Evolutionary conservation across 2,888 invertebrate genomes (phyloP), one percentile per base, ranked within the genome.

Genomic region (Lottia gigantea): DNA sequence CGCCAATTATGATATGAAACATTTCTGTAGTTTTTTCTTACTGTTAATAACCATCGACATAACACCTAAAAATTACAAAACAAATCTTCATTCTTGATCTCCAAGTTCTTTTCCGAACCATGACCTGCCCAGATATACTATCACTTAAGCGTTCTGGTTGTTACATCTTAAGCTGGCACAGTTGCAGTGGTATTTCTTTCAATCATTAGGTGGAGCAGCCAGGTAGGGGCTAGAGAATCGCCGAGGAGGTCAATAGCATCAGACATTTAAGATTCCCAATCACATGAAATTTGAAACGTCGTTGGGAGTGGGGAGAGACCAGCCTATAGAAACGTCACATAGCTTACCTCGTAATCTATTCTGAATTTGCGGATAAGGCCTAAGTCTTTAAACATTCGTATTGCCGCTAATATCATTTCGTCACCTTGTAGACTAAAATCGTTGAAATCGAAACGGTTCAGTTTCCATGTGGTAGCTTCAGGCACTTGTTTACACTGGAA

Each of bases 1-100:
- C 96, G 92, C 96, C 96, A 97, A 89, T 97, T 97, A 89, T 97
- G 97, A 88, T 97, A 97, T 46, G 95, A 95, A 71, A 97, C 95
- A 88, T 95, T 95, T 79, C 97, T 92, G 90, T 97, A 97, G 88
- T 97, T 97, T 89, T 96, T 96, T 91, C 95, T 95, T 0, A 97
- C 95, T 79, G 96, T 96, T 78, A 96, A 90, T 81, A 96, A 88
- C 95, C 96, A 91, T 46, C 90, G 84, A 77, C 89, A 88, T 70
- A 91, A 76, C 2, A 89, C 89, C 90, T 91, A 86, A 8, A 85
- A 72, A 15, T 62, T n/a, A 26, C 76, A 55, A 66, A 73, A 68
- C 63, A 68, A 82, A 31, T 12, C 31, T 62, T 2, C 66, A 62
- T n/a, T n/a, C n/a, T n/a, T n/a, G n/a, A n/a, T n/a, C n/a, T n/a